These are phyloP conservation scores for Pogonocichla stellata DNA, from an alignment of 2,113 vertebrate species.

Conservation along the genomic window DNA sequence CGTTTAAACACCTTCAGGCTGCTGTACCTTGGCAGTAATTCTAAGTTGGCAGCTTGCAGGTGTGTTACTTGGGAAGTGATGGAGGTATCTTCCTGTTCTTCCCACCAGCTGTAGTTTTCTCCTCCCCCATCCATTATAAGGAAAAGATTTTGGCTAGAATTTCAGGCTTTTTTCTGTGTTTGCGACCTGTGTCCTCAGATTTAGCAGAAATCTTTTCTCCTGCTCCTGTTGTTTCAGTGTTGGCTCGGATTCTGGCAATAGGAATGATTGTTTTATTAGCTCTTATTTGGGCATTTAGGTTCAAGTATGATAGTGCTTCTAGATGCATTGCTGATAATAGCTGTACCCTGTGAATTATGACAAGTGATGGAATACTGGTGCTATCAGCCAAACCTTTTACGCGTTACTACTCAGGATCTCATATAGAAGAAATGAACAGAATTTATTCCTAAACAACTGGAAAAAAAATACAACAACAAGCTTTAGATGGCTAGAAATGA, in stretches of 20 bases:
- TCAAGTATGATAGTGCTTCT: not conserved
- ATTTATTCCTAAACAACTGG: slow-evolving; percentile 5
- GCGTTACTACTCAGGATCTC: slow-evolving; percentile 32
- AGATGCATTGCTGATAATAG: not conserved
- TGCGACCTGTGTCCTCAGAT: not conserved
- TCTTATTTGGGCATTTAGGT: not conserved
- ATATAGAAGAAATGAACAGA: not conserved
- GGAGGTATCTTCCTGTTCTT: not conserved
- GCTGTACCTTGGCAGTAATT: not conserved
- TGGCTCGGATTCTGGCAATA: not conserved
- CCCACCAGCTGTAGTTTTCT: not conserved
- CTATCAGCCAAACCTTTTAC: slow-evolving; percentile 33
- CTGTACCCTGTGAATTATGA: not conserved
- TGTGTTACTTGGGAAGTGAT: not conserved
- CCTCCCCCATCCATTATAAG: not conserved
- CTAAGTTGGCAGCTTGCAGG: not conserved
- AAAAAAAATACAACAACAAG: not conserved
- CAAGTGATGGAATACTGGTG: not conserved
- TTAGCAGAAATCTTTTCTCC: not conserved
- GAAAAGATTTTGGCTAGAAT: not conserved
- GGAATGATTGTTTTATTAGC: not conserved
- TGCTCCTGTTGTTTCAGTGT: not conserved
- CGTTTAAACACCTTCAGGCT: not conserved
- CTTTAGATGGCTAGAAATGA: not conserved
- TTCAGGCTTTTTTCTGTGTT: not conserved